A percentile compares a stretch with the other conserved stretches of the same genome.
These are phyloP conservation scores for Gasterosteus nipponicus DNA, from an alignment of 2,113 vertebrate genomes.

Conservation along the genomic window DNA sequence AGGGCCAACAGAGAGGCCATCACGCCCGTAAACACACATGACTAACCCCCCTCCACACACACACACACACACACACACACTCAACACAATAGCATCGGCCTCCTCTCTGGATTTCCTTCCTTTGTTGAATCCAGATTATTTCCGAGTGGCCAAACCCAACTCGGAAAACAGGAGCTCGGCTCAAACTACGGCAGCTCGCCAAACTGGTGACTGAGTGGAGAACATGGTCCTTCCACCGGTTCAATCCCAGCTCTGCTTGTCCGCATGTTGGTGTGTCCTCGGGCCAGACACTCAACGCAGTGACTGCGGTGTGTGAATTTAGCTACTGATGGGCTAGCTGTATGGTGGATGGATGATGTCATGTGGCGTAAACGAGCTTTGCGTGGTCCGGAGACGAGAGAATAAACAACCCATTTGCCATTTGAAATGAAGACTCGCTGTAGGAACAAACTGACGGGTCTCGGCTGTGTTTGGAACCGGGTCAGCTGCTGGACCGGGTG, in stretches of 20 bases:
- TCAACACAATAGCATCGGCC: slow-evolving; percentile 60
- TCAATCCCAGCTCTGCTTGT: too few relatives aligned
- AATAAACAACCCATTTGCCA: too few relatives aligned
- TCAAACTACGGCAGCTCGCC: background rate
- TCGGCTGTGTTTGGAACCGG: background rate
- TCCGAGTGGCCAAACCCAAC: slow-evolving; percentile 58
- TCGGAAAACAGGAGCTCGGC: slow-evolving; percentile 19
- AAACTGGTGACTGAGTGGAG: too few relatives aligned
- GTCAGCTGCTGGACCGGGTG: background rate
- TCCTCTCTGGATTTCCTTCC: slow-evolving; percentile 66
- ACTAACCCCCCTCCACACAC: slow-evolving; percentile 13
- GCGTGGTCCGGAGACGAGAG: too few relatives aligned
- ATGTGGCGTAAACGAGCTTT: background rate
- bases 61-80: slow-evolving; percentile 12
- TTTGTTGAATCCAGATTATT: slow-evolving; percentile 68
- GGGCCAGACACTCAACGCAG: too few relatives aligned
- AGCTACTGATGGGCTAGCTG: too few relatives aligned
- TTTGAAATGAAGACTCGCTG: background rate
- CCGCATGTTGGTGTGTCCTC: too few relatives aligned
- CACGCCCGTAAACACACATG: background rate
- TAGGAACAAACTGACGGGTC: background rate
- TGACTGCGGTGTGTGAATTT: too few relatives aligned
- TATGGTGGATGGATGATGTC: background rate
- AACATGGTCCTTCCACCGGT: too few relatives aligned
- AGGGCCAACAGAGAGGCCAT: background rate